Evolutionary conservation across 2,888 invertebrate genomes (phyloP), one percentile per base, ranked within the genome.

Genomic region (Coelopa pilipes): DNA sequence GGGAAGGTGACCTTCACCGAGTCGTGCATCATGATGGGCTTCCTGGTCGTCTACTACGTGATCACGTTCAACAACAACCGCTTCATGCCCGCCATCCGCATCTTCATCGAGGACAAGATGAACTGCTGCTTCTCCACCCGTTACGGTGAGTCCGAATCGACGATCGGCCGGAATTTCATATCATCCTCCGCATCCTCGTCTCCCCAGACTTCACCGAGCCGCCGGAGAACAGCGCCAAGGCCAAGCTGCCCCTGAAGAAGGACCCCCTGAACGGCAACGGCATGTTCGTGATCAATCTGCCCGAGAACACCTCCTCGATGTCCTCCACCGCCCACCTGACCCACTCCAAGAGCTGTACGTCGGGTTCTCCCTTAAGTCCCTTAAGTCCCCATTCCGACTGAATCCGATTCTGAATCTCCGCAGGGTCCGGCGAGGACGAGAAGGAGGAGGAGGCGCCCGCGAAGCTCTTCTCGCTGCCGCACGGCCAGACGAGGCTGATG

Each of bases 1-100:
- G 93, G 93, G 1, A 87, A 88, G 73, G 91, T 97, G 46, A 91
- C 90, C 76, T 96, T 96, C 93, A 92, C 91, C 81, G 97, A 96
- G 85, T 93, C 94, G 0, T 81, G 92, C 62, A 86, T 92, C 0
- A 90, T 97, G 76, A 90, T 94, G 78, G 84, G 92, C 0, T 88
- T 95, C n/a, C 94, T 96, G 81, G 84, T 93, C 59, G 79, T 91
- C 4, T 97, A 96, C 87, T 93, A 94, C 85, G 79, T 91, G 11
- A 80, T 94, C 0, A 92, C 95, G 89, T 93, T 94, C 83, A 91
- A 92, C 81, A 93, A 92, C 80, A 87, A 88, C 72, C 89, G 89
- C 80, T 87, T 90, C 70, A 88, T 89, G 81, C 88, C 85, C 2
- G 82, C 83, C 66, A 85, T 87, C 21, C 81, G 86, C 50, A 82